Evolutionary conservation across 2,888 invertebrate genomes (phyloP).

Genomic region (Adelognathus sp.): DNA sequence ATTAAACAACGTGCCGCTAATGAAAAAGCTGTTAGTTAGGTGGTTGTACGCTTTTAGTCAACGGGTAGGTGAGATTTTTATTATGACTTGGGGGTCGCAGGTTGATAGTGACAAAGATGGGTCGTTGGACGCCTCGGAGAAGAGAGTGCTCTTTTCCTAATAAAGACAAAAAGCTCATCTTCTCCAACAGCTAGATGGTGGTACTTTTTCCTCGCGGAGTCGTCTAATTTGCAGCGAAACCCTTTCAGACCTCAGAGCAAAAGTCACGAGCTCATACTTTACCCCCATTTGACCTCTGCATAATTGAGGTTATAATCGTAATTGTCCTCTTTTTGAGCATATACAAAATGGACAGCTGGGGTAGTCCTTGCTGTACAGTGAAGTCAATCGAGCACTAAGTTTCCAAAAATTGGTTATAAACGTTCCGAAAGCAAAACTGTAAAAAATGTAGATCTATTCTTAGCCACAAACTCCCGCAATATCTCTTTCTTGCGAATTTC

Average conservation of each 20-base stretch:
- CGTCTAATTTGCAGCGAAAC: slow-evolving; percentile 75
- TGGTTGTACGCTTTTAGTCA: slow-evolving; percentile 31
- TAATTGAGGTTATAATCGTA: slow-evolving; percentile 11
- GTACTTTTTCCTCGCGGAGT: slow-evolving; percentile 63
- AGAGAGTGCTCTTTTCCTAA: slow-evolving; percentile 54
- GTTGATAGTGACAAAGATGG: slow-evolving; percentile 55
- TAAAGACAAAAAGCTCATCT: slow-evolving; percentile 71
- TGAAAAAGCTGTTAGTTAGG: slow-evolving; percentile 54
- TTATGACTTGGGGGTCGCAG: slow-evolving; percentile 38
- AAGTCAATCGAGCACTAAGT: too few relatives aligned
- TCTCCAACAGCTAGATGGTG: slow-evolving; percentile 59
- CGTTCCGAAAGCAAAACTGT: too few relatives aligned
- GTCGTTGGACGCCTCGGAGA: slow-evolving; percentile 20
- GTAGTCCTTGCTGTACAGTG: too few relatives aligned
- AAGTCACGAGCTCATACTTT: not conserved
- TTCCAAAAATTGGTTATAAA: too few relatives aligned
- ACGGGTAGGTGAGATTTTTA: slow-evolving; percentile 44
- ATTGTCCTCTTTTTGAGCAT: too few relatives aligned
- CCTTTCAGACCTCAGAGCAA: slow-evolving; percentile 74
- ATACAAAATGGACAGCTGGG: too few relatives aligned
- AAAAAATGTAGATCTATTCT: too few relatives aligned
- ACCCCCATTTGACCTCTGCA: not conserved
- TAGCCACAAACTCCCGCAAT: too few relatives aligned
- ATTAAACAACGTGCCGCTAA: slow-evolving; percentile 39
- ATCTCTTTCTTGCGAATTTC: too few relatives aligned